Evolutionary conservation across 2,113 vertebrate species (phyloP).

Genomic region (Natator depressus): DNA sequence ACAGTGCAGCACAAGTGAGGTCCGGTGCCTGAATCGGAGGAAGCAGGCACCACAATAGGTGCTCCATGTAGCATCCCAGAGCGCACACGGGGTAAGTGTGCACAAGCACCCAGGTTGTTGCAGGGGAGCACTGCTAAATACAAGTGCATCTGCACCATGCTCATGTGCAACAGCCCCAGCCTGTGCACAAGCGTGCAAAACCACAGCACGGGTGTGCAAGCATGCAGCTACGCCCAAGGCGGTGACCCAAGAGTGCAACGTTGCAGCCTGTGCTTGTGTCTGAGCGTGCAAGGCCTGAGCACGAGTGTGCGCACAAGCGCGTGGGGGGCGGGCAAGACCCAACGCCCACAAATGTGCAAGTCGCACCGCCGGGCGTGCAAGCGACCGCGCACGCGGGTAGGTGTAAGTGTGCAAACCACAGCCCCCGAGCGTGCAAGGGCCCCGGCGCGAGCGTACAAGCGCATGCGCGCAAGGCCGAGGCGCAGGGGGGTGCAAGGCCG

Average conservation of each 20-base stretch:
- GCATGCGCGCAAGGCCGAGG: background rate
- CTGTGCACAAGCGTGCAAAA: too few relatives aligned
- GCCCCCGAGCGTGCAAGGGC: background rate
- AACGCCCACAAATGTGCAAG: too few relatives aligned
- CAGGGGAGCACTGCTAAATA: background rate
- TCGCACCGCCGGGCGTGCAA: too few relatives aligned
- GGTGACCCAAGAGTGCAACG: background rate
- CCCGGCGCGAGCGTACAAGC: background rate
- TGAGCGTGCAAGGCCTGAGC: background rate
- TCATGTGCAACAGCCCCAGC: background rate
- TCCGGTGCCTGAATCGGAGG: too few relatives aligned
- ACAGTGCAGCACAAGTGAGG: too few relatives aligned
- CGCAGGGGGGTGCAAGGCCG: conserved; percentile 48
- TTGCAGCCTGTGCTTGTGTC: background rate
- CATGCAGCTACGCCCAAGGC: too few relatives aligned
- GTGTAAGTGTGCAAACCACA: background rate
- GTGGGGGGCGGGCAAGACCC: background rate
- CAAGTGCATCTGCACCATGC: background rate
- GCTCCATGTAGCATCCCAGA: background rate
- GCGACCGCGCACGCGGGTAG: background rate
- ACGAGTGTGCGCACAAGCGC: background rate
- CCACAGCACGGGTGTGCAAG: too few relatives aligned
- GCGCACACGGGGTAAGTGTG: background rate
- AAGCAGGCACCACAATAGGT: background rate
- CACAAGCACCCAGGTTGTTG: background rate